These are phyloP conservation scores for Clarias magur DNA, from an alignment of 2,113 vertebrate species.

Conservation along the genomic window DNA sequence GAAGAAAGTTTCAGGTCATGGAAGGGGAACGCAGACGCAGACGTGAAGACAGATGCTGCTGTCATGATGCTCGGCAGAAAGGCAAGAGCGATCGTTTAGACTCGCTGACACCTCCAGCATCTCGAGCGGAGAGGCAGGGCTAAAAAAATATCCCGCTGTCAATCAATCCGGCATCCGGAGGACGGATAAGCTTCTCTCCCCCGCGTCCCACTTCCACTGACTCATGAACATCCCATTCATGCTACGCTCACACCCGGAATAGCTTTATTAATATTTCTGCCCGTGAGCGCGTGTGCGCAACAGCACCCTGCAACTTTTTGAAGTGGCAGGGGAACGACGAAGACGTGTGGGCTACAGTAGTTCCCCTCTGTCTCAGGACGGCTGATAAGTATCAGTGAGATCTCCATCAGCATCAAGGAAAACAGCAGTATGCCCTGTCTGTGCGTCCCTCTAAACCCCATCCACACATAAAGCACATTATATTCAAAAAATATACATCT, in stretches of 20 bases:
- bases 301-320: slow-evolving; percentile 35
- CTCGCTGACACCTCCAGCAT: slow-evolving; percentile 46
- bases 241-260: slow-evolving; percentile 36
- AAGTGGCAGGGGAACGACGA: not conserved
- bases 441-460: not conserved
- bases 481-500: too few species aligned
- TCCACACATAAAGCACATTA: slow-evolving; percentile 15
- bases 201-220: slow-evolving; percentile 18
- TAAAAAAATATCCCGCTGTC: slow-evolving; percentile 47
- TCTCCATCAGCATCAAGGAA: slow-evolving; percentile 37
- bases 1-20: slow-evolving; percentile 35
- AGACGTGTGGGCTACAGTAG: not conserved
- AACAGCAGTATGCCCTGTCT: too few species aligned
- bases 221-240: slow-evolving; percentile 37
- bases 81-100: slow-evolving; percentile 5
- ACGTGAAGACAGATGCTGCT: slow-evolving; percentile 55
- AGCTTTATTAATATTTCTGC: slow-evolving; percentile 34
- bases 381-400: slow-evolving; percentile 28
- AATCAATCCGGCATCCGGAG: slow-evolving; percentile 28
- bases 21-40: slow-evolving; percentile 35
- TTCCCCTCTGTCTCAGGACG: slow-evolving; percentile 2
- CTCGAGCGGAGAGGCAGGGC: slow-evolving; percentile 37
- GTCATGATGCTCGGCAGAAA: slow-evolving; percentile 39
- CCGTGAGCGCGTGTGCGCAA: slow-evolving; percentile 21
- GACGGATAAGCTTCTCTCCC: slow-evolving; percentile 47